These are phyloP conservation scores for Drosophila bifasciata DNA, from an alignment of 1,140 invertebrate species.

Conservation along the genomic window DNA sequence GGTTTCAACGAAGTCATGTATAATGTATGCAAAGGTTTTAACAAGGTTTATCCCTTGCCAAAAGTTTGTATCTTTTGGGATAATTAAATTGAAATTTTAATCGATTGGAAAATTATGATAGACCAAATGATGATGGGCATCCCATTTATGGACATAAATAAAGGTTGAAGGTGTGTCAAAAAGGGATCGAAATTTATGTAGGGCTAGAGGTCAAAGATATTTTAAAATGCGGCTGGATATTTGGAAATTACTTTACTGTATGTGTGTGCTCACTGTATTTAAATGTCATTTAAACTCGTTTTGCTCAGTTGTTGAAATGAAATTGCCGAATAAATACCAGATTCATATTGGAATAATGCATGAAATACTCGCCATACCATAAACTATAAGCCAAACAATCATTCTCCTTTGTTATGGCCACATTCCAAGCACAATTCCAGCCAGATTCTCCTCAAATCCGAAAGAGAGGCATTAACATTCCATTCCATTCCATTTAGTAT, in stretches of 20 bases:
- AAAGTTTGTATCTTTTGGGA: constrained; percentile 10
- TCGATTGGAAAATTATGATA: constrained; percentile 32
- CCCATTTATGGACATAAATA: constrained; percentile 4
- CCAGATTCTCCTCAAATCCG: background rate
- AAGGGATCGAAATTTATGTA: background rate
- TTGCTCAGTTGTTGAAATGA: no score
- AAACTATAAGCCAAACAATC: background rate
- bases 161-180: constrained; percentile 6
- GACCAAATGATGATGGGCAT: background rate
- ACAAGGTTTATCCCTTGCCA: background rate
- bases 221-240: no score
- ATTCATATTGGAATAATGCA: no score
- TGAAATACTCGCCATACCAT: constrained; percentile 1
- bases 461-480: constrained; percentile 34
- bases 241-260: no score
- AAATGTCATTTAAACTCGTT: no score
- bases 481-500: background rate
- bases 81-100: constrained; percentile 1
- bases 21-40: background rate
- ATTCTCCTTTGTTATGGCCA: background rate
- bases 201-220: background rate
- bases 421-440: background rate
- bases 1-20: constrained; percentile 4
- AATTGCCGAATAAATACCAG: no score
- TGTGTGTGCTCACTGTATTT: no score